phyloP scores from a whole-genome alignment of 1,140 invertebrate species.

The Mya arenaria region DNA sequence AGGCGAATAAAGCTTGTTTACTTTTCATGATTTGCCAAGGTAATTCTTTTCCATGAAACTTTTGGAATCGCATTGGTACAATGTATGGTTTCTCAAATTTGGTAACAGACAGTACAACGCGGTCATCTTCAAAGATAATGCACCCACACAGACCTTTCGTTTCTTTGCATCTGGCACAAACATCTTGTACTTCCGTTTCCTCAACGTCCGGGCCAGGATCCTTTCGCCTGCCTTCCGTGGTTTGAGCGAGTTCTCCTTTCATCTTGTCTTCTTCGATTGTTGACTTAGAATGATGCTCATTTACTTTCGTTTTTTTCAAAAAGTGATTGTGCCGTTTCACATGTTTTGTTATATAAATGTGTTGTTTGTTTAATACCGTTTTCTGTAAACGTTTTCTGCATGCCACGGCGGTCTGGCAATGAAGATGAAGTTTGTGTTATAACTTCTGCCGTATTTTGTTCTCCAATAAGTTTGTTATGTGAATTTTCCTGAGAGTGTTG shows the following conservation, averaged over 20 bases:
- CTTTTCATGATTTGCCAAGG: slow-evolving; percentile 13
- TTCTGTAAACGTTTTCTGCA: background rate
- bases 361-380: background rate
- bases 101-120: background rate
- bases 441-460: background rate
- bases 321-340: background rate
- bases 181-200: background rate
- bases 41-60: slow-evolving; percentile 20
- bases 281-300: background rate
- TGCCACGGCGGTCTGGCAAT: background rate
- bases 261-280: background rate
- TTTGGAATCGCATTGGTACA: background rate
- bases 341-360: background rate
- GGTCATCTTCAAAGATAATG: background rate
- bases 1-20: slow-evolving; percentile 5
- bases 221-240: background rate
- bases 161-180: slow-evolving; percentile 20
- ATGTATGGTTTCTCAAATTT: background rate
- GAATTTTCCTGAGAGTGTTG: background rate
- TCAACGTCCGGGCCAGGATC: background rate
- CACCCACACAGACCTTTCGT: slow-evolving; percentile 5
- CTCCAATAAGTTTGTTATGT: background rate
- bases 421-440: no score
- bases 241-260: background rate
- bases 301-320: background rate